Percentiles rank a stretch among this genome's conserved stretches.
phyloP scores from a whole-genome alignment of 2,888 invertebrate species.

The Napeogenes inachia region DNA sequence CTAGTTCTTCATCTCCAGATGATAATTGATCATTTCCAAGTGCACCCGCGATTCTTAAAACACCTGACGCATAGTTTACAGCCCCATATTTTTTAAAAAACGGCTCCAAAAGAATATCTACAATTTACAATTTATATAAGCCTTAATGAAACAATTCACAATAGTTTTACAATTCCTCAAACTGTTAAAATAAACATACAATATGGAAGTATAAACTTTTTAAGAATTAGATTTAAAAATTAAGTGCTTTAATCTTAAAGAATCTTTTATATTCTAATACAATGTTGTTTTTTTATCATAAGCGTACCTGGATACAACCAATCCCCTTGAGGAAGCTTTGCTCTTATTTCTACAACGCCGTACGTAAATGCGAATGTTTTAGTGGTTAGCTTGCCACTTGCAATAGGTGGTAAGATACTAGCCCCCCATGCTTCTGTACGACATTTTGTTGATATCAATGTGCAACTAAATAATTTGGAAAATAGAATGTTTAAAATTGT shows the following conservation, averaged over 20 bases:
- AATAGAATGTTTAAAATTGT: not conserved
- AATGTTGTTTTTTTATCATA: not conserved
- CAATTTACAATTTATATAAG: constrained; percentile 14
- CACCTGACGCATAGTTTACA: constrained; percentile 79
- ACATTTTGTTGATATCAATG: constrained; percentile 43
- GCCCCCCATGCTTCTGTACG: constrained; percentile 34
- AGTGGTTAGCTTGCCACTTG: constrained; percentile 80
- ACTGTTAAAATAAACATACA: no score
- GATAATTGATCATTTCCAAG: constrained; percentile 78
- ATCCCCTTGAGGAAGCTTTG: constrained; percentile 85
- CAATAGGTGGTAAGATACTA: constrained; percentile 82
- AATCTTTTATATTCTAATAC: not conserved
- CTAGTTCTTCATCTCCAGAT: constrained; percentile 44
- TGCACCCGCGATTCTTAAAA: constrained; percentile 83
- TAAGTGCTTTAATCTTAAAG: no score
- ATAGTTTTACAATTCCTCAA: no score
- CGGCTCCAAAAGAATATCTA: constrained; percentile 79
- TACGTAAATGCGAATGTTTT: constrained; percentile 82
- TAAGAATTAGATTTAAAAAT: no score
- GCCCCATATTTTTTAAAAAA: constrained; percentile 77
- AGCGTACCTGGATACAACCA: constrained; percentile 76
- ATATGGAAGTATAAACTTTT: no score
- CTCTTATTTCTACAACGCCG: constrained; percentile 82
- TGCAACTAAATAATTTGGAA: constrained; percentile 42
- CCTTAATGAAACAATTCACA: no score